Base-by-base conservation (phyloP, 92 coral and sea anemone species). In the Blastomussa wellsi region DNA sequence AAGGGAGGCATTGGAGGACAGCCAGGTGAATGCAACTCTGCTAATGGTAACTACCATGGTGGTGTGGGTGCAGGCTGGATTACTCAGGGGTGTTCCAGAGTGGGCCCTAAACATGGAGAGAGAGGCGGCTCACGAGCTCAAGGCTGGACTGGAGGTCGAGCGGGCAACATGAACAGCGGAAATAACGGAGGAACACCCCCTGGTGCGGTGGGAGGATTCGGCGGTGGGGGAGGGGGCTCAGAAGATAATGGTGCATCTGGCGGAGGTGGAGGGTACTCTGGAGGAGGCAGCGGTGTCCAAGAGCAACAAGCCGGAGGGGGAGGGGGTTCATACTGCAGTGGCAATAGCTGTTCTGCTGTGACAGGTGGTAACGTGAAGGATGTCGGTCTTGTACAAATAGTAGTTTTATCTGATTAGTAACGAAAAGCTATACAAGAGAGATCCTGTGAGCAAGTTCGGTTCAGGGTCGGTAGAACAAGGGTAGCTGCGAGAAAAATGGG, bases 11-110 rank as follows among this genome's bases (percentile, higher is more conserved):
- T 82, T 17, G 82, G 80, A 32, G 96, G 94, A 39, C 91, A 90
- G 35, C 96, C 96, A 8, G 94, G 94, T 0, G 70, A 70, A 42
- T 93, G 96, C 53, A 90, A 93, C 73, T 37, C 38, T 53, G 79
- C 31, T 0, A 89, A 83, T 16, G 94, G 35, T 28, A 84, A 29
- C 72, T 82, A 79, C 51, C 89, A 93, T 49, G 95, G 95, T 48
- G 95, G 92, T 71, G 92, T 90, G 35, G 95, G 95, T n/a, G 95
- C 92, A 37, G 94, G 96, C 0, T 93, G 96, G 96, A 55, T 65
- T 52, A 83, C 69, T 1, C 89, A 73, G 79, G 94, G 94, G n/a
- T 90, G 94, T 76, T 0, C 79, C 4, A 84, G 96, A 51, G 16
- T 5, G 1, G 89, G 87, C 11, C 0, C 24, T 15, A 0, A 2